These are phyloP conservation scores for Branchinecta lindahli DNA, from an alignment of 1,140 invertebrate species.

Conservation along the genomic window DNA sequence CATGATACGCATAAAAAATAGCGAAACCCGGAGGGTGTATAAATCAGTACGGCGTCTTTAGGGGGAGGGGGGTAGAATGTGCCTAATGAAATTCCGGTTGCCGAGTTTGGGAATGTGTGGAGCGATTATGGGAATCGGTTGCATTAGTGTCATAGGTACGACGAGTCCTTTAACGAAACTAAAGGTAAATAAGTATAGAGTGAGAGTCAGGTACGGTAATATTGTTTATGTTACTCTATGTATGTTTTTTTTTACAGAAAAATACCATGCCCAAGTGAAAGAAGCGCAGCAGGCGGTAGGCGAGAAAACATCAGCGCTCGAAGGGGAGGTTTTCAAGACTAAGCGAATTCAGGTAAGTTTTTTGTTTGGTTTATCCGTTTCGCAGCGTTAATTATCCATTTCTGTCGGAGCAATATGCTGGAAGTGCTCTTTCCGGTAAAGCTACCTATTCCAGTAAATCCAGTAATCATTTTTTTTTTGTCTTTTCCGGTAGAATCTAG, in stretches of 20 bases:
- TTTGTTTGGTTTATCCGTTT: slow-evolving; percentile 7
- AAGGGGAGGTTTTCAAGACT: slow-evolving; percentile 92
- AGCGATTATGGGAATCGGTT: background rate
- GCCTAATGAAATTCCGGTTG: too few relatives aligned
- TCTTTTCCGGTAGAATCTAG: too few relatives aligned
- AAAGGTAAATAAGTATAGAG: background rate
- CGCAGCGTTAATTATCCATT: too few relatives aligned
- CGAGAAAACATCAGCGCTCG: slow-evolving; percentile 85
- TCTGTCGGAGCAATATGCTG: too few relatives aligned
- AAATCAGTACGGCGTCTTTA: too few relatives aligned
- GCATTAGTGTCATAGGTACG: background rate
- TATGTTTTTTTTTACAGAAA: slow-evolving; percentile 42
- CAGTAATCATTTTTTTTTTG: too few relatives aligned
- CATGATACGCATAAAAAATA: too few relatives aligned
- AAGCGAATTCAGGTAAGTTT: slow-evolving; percentile 54
- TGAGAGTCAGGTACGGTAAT: background rate
- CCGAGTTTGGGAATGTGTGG: too few relatives aligned
- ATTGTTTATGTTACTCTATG: background rate
- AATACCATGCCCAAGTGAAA: slow-evolving; percentile 90
- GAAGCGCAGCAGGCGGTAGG: slow-evolving; percentile 91
- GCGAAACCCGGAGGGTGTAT: too few relatives aligned
- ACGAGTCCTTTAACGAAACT: background rate
- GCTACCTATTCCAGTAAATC: too few relatives aligned
- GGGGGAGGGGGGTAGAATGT: too few relatives aligned
- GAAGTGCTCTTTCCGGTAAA: too few relatives aligned